Conservation (phyloP, 2,113 vertebrate genomes). For the Scartelaos histophorus region DNA sequence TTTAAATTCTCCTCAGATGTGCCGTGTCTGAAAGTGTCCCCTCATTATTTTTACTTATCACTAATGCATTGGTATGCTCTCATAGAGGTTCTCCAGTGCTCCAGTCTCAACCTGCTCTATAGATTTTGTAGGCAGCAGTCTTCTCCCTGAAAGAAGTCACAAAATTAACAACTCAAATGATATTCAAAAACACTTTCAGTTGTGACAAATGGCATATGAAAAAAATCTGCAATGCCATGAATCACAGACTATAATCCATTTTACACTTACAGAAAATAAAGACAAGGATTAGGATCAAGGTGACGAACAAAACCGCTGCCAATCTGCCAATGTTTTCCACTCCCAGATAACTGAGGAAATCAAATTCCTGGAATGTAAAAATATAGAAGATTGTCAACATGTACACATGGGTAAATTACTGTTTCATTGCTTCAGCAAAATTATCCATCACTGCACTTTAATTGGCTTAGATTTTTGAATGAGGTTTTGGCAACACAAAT, state of each 20-base stretch:
- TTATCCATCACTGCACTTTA: background rate
- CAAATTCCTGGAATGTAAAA: conserved; percentile 35
- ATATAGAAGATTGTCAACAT: background rate
- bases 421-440: background rate
- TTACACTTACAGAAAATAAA: conserved; percentile 54
- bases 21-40: conserved; percentile 1
- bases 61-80: conserved; percentile 14
- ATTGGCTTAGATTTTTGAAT: background rate
- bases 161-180: background rate
- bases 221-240: conserved; percentile 28
- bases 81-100: conserved; percentile 48
- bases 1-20: background rate
- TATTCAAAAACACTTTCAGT: background rate
- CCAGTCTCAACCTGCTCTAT: background rate
- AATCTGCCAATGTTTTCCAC: conserved; percentile 38
- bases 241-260: conserved; percentile 29
- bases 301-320: conserved; percentile 31
- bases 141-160: conserved; percentile 29
- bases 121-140: background rate
- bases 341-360: conserved; percentile 7
- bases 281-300: conserved; percentile 46
- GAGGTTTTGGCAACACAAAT: background rate
- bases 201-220: conserved; percentile 2
- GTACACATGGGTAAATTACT: background rate
- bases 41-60: background rate